Base-by-base conservation (phyloP, 2,113 vertebrate genomes). In the Cinclus mexicanus region DNA sequence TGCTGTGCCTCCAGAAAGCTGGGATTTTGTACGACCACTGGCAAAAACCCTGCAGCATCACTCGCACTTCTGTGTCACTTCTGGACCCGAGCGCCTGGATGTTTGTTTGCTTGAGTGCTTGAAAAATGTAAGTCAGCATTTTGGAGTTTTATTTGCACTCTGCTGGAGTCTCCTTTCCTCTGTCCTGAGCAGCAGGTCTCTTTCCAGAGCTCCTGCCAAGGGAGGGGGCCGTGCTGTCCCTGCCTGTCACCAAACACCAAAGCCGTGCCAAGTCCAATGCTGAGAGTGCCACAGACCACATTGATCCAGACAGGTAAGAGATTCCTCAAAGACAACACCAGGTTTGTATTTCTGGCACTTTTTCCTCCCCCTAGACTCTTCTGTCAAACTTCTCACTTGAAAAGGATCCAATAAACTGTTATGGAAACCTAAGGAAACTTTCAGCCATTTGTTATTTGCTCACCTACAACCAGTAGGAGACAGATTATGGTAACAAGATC, bases 241-340 rank as follows among this genome's bases (percentile, higher is more conserved):
- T 6, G 11, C 49, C 25, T 31, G 57, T 29, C 60, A 35, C 67
- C 4, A 1, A 9, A 12, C 1, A 6, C 50, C 0, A 1, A 78
- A 59, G 23, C 1, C 18, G 46, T 1, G 20, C 70, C 3, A 7
- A 78, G 21, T 37, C 56, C 60, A 82, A 88, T 0, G 2, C 44
- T 28, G 5, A 0, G 17, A 64, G 13, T n/a, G 28, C 28, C 47
- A 14, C 50, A 57, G 25, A 9, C 31, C 12, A 33, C 17, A 42
- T 9, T 16, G 26, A 70, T n/a, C 52, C 80, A 52, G 16, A 16
- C 13, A 75, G 44, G 37, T 37, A 78, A 68, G 15, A 82, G 29
- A 17, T 41, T 75, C 23, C 56, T 75, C 29, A 44, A 63, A 75
- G 13, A 28, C n/a, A 67, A 1, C 17, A 42, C 7, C 2, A 3